Evolutionary conservation across 2,888 invertebrate genomes (phyloP).

Genomic region (Mythimna vitellina): DNA sequence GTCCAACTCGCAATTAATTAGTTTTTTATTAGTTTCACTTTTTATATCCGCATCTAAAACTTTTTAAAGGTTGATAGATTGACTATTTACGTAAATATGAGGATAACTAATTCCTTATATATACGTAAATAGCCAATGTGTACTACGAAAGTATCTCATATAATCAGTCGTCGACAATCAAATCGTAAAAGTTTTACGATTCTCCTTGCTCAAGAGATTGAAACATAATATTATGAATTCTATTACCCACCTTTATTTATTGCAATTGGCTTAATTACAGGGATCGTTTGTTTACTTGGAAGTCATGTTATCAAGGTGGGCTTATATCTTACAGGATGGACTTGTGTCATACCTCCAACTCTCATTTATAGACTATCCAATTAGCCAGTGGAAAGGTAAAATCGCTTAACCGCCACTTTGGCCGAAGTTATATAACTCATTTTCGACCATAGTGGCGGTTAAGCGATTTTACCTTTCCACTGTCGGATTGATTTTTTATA

Average conservation of each 20-base stretch:
- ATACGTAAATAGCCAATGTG: background rate
- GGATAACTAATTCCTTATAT: background rate
- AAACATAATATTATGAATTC: conserved; percentile 26
- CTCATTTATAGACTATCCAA: no score
- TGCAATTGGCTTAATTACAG: conserved; percentile 10
- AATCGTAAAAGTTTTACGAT: conserved; percentile 51
- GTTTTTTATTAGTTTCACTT: background rate
- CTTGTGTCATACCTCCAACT: background rate
- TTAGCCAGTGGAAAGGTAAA: no score
- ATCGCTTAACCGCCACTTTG: no score
- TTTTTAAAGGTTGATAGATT: background rate
- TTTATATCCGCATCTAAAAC: background rate
- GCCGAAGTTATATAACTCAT: no score
- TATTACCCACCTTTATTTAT: conserved; percentile 21
- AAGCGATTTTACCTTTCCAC: no score
- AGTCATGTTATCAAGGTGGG: background rate
- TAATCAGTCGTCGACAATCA: background rate
- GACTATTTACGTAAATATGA: no score
- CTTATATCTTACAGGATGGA: background rate
- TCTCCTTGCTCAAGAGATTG: conserved; percentile 1
- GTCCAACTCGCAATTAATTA: no score
- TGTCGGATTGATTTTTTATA: no score
- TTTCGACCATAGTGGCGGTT: no score
- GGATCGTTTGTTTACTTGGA: background rate
- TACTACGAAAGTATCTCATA: background rate